Evolutionary conservation across 2,888 invertebrate species (phyloP).

Genomic region (Crioceris asparagi): DNA sequence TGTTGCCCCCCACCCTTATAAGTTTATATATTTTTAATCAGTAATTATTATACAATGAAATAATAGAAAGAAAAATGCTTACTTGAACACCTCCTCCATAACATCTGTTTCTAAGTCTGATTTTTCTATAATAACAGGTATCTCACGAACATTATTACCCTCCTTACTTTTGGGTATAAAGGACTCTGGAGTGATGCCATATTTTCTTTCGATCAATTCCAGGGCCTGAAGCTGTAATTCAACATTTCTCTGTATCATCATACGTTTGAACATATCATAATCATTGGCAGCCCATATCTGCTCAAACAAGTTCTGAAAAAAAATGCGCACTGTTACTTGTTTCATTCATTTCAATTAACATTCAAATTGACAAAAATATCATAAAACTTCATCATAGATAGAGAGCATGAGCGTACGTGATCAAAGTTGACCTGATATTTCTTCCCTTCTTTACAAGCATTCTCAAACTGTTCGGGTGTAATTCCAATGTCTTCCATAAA

Average conservation of each 20-base stretch:
- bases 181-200: conserved; percentile 55
- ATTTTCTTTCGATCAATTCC: conserved; percentile 71
- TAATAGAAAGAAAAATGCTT: too few relatives aligned
- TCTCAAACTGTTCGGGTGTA: conserved; percentile 76
- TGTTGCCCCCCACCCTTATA: too few relatives aligned
- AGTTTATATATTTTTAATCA: too few relatives aligned
- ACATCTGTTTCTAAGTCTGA: conserved; percentile 33
- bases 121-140: conserved; percentile 37
- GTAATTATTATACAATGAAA: too few relatives aligned
- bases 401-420: conserved; percentile 34
- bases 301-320: conserved; percentile 47
- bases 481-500: conserved; percentile 91
- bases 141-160: conserved; percentile 11
- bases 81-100: conserved; percentile 39
- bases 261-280: conserved; percentile 75
- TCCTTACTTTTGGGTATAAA: conserved; percentile 43
- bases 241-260: conserved; percentile 90
- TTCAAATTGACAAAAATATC: neutral
- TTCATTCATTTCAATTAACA: neutral
- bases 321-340: conserved; percentile 11
- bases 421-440: conserved; percentile 44
- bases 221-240: conserved; percentile 83
- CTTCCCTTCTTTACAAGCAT: conserved; percentile 52
- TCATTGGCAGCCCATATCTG: conserved; percentile 92
- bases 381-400: conserved; percentile 4